Evolutionary conservation across 2,888 invertebrate species (phyloP).

Genomic region (Chloroclystis v-ata): DNA sequence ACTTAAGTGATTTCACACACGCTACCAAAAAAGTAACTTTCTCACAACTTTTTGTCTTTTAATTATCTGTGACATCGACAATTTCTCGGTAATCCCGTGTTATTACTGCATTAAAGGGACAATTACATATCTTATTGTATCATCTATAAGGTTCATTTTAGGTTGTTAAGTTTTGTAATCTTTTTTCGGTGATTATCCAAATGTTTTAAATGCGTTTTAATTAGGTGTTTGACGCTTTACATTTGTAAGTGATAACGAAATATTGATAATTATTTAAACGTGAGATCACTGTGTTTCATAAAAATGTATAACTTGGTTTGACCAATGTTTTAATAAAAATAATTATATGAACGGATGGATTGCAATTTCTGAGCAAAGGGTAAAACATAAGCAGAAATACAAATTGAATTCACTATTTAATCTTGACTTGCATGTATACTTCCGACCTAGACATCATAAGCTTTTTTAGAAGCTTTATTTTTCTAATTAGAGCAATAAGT

Average conservation of each 20-base stretch:
- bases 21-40: slow-evolving; percentile 10
- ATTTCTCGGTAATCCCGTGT: slow-evolving; percentile 14
- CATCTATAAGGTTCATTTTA: background rate
- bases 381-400: no score
- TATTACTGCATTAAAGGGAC: background rate
- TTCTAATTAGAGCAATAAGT: no score
- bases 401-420: no score
- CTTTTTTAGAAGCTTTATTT: no score
- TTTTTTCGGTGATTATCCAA: slow-evolving; percentile 5
- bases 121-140: background rate
- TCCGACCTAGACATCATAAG: no score
- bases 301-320: no score
- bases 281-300: background rate
- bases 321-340: no score
- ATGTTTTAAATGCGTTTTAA: slow-evolving; percentile 11
- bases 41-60: slow-evolving; percentile 59
- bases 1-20: slow-evolving; percentile 1
- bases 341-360: no score
- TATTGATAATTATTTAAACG: slow-evolving; percentile 7
- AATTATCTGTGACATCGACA: slow-evolving; percentile 57
- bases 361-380: no score
- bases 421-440: no score
- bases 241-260: slow-evolving; percentile 4
- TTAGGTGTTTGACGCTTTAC: slow-evolving; percentile 7
- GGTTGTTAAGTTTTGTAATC: background rate